Percentiles rank a stretch among this genome's conserved stretches.
Conservation (phyloP, 2,113 vertebrate genomes). For the Solenodon paradoxus region DNA sequence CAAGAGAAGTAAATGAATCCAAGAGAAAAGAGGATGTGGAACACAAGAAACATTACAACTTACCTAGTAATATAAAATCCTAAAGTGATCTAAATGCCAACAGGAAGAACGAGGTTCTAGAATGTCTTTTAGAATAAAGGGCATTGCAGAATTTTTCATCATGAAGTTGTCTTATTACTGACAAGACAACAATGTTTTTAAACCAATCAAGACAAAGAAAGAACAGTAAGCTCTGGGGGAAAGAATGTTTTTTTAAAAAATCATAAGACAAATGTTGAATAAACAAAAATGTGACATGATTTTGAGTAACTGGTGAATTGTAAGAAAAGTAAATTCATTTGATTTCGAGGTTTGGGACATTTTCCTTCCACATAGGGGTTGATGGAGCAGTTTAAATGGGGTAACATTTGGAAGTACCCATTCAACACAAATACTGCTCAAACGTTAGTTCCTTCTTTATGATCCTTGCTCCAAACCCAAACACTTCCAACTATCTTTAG, state of each 20-base stretch:
- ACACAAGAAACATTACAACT: background rate
- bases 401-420: background rate
- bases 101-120: background rate
- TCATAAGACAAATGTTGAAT: background rate
- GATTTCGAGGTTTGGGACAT: background rate
- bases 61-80: background rate
- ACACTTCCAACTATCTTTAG: background rate
- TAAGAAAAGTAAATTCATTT: background rate
- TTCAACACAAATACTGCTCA: background rate
- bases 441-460: background rate
- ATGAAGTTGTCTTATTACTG: background rate
- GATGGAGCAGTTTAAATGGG: background rate
- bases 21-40: background rate
- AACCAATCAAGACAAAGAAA: background rate
- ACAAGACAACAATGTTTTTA: background rate
- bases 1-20: slow-evolving; percentile 7
- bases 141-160: background rate
- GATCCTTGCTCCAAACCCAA: background rate
- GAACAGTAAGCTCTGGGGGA: background rate
- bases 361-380: background rate
- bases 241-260: background rate
- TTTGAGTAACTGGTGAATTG: background rate
- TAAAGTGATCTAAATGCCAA: background rate
- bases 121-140: background rate
- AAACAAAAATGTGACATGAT: background rate